Conservation (phyloP, 2,797 vertebrate genomes). For the Platalea minor region DNA sequence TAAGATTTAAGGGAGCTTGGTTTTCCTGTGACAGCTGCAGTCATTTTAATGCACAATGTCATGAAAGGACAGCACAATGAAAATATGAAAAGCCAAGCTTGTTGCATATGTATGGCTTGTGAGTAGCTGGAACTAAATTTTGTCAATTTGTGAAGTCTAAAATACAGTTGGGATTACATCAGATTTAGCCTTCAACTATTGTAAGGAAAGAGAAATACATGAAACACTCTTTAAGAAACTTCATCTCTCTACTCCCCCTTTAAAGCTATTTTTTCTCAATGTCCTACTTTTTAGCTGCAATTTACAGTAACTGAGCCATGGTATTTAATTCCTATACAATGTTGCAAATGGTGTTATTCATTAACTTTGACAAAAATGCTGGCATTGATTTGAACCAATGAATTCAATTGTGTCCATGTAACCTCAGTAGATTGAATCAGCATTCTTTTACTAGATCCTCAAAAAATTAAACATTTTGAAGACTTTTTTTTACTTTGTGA, state of each 20-base stretch:
- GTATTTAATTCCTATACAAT: neutral
- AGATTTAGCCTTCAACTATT: constrained; percentile 68
- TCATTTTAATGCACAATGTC: constrained; percentile 69
- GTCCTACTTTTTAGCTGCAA: constrained; percentile 27
- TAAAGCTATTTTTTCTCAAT: constrained; percentile 19
- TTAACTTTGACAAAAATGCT: neutral
- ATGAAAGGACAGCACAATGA: constrained; percentile 65
- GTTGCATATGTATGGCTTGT: constrained; percentile 70
- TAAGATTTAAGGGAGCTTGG: constrained; percentile 56
- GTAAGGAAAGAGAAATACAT: constrained; percentile 52
- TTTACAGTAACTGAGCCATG: neutral
- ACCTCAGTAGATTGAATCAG: neutral
- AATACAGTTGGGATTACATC: constrained; percentile 63
- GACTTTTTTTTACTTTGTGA: neutral
- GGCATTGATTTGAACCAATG: neutral
- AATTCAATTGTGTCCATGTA: neutral
- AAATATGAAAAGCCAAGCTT: constrained; percentile 64
- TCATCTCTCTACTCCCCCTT: neutral
- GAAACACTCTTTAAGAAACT: constrained; percentile 26
- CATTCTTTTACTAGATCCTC: neutral
- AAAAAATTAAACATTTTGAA: neutral
- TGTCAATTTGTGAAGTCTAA: constrained; percentile 62
- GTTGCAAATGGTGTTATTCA: neutral
- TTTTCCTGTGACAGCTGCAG: constrained; percentile 63
- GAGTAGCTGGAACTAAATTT: constrained; percentile 65